phyloP scores from a whole-genome alignment of 2,113 vertebrate genomes.

The Sebastes schlegelii region DNA sequence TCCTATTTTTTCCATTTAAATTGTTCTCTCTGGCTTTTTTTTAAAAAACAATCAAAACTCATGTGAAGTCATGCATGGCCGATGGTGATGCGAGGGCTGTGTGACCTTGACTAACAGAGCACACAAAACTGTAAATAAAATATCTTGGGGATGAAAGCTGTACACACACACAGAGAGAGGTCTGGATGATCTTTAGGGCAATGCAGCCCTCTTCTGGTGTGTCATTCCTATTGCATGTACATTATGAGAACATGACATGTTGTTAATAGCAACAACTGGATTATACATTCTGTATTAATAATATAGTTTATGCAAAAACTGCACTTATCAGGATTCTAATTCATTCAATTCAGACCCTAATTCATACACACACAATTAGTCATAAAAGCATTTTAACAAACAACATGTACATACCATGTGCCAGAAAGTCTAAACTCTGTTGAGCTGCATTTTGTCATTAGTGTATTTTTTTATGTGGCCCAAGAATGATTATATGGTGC shows the following conservation, averaged over 20 bases:
- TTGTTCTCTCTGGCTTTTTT: slow-evolving; percentile 20
- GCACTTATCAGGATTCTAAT: neutral
- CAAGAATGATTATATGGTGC: too few species aligned
- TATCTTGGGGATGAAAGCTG: neutral
- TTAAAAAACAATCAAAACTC: neutral
- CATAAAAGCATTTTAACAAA: neutral
- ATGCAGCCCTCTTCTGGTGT: slow-evolving; percentile 74
- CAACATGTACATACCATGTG: too few species aligned
- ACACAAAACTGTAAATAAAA: neutral
- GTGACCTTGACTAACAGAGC: slow-evolving; percentile 22
- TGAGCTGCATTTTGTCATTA: neutral
- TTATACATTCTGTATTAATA: neutral
- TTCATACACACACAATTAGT: neutral
- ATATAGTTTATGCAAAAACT: neutral
- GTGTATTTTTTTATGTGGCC: neutral
- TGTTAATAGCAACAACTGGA: neutral
- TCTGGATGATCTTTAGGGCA: slow-evolving; percentile 12
- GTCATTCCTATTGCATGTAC: slow-evolving; percentile 33
- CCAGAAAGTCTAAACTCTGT: too few species aligned
- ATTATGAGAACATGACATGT: neutral
- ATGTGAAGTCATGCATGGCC: neutral
- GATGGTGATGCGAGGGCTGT: neutral
- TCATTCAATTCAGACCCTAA: neutral
- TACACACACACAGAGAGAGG: neutral
- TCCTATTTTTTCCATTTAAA: neutral